Evolutionary conservation across 1,140 invertebrate genomes (phyloP).

Genomic region (Anastatus disparis): DNA sequence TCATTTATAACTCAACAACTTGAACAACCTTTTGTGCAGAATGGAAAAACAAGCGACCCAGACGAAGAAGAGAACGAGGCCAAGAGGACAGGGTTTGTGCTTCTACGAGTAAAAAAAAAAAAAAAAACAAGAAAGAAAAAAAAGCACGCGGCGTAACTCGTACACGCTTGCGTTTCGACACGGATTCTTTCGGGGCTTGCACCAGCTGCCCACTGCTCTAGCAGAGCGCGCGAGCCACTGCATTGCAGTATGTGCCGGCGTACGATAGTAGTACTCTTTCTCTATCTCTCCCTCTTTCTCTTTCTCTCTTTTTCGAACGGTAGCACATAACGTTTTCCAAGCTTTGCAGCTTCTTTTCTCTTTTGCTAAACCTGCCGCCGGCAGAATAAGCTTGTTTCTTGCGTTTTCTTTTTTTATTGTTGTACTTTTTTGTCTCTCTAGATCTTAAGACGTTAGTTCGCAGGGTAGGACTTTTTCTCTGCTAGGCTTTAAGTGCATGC

Average conservation of each 20-base stretch:
- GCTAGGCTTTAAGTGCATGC: too few species aligned
- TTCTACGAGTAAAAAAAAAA: background rate
- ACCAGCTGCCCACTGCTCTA: conserved; percentile 54
- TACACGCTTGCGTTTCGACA: conserved; percentile 32
- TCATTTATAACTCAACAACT: too few species aligned
- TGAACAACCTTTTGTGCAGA: too few species aligned
- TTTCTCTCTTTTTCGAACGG: background rate
- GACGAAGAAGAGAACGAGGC: background rate
- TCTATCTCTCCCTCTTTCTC: background rate
- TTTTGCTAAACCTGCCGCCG: too few species aligned
- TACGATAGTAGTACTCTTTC: conserved; percentile 10
- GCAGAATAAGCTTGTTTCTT: too few species aligned
- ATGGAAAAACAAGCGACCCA: background rate
- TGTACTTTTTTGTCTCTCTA: too few species aligned
- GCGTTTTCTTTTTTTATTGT: too few species aligned
- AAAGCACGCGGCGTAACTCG: too few species aligned
- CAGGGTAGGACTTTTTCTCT: too few species aligned
- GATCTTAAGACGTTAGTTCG: too few species aligned
- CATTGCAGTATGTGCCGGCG: conserved; percentile 58
- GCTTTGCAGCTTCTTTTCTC: too few species aligned
- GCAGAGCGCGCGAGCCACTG: conserved; percentile 55
- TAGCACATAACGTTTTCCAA: too few species aligned
- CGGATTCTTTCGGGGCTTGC: conserved; percentile 46
- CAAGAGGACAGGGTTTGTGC: conserved; percentile 11
- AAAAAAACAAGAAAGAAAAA: background rate